These are phyloP conservation scores for Lithophane ornitopus DNA, from an alignment of 2,888 invertebrate species.

Conservation along the genomic window DNA sequence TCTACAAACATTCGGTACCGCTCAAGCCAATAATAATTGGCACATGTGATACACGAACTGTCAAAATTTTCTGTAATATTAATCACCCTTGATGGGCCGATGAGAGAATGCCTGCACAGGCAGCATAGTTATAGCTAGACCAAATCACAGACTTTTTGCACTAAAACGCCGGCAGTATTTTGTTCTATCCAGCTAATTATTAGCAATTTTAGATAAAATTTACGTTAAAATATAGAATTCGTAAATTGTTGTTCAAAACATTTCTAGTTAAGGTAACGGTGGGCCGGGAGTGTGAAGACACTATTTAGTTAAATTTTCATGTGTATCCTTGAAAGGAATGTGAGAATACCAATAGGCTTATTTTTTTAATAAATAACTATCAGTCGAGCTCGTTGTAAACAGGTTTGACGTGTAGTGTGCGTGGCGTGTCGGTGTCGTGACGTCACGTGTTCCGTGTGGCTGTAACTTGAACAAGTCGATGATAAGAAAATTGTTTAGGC, in stretches of 20 bases:
- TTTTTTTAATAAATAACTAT: constrained; percentile 43
- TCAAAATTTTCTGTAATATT: constrained; percentile 48
- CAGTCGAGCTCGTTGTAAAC: constrained; percentile 56
- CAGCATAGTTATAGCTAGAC: constrained; percentile 57
- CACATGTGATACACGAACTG: constrained; percentile 52
- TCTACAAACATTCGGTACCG: constrained; percentile 48
- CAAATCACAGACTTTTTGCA: constrained; percentile 58
- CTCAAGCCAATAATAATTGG: constrained; percentile 54
- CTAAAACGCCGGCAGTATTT: constrained; percentile 53
- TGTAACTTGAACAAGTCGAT: constrained; percentile 31
- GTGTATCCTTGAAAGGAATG: constrained; percentile 48
- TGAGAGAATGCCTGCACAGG: constrained; percentile 53
- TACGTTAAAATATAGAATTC: constrained; percentile 48
- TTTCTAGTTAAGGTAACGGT: constrained; percentile 51
- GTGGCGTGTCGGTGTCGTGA: constrained; percentile 33
- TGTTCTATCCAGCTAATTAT: constrained; percentile 46
- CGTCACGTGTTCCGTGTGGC: constrained; percentile 20
- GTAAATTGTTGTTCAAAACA: constrained; percentile 59
- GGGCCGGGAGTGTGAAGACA: constrained; percentile 42
- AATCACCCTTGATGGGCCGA: constrained; percentile 42
- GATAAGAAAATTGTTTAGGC: constrained; percentile 51
- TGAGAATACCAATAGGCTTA: constrained; percentile 52
- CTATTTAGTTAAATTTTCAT: constrained; percentile 53
- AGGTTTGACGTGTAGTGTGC: constrained; percentile 54
- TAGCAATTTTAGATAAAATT: constrained; percentile 57